Percentiles rank a stretch among this genome's conserved stretches.
phyloP scores from a whole-genome alignment of 2,113 vertebrate genomes.

The Tragelaphus buxtoni region DNA sequence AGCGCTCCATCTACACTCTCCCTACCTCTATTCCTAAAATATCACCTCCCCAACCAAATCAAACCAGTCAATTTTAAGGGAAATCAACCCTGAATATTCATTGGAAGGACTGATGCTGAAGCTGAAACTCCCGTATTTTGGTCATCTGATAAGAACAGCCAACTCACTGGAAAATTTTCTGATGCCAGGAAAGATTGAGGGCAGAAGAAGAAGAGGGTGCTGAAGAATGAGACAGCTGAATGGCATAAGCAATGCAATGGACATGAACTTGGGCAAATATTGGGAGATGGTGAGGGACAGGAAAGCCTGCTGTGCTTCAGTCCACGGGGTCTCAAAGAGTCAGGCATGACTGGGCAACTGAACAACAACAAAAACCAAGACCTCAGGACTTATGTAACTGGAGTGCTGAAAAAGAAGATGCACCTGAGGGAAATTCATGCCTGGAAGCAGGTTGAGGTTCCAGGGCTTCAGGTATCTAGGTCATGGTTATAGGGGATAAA shows the following conservation, averaged over 20 bases:
- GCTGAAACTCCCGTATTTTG: background rate
- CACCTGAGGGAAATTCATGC: background rate
- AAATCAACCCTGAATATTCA: background rate
- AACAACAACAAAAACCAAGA: background rate
- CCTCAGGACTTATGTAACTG: background rate
- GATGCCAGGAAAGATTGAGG: background rate
- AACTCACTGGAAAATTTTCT: background rate
- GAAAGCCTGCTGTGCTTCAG: background rate
- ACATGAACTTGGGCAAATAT: background rate
- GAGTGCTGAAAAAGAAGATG: background rate
- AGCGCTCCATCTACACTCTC: background rate
- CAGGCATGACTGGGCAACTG: background rate
- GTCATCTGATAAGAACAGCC: background rate
- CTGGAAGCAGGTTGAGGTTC: background rate
- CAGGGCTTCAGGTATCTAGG: background rate
- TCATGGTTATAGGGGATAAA: background rate
- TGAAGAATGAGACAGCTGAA: background rate
- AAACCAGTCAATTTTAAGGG: background rate
- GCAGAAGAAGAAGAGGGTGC: accelerated
- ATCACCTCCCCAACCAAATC: background rate
- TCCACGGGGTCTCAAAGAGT: background rate
- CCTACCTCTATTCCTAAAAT: background rate
- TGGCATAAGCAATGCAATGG: background rate
- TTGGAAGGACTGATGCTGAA: background rate
- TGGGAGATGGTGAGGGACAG: background rate